These are phyloP conservation scores for Tauraco erythrolophus DNA, from an alignment of 2,113 vertebrate genomes.

Conservation along the genomic window DNA sequence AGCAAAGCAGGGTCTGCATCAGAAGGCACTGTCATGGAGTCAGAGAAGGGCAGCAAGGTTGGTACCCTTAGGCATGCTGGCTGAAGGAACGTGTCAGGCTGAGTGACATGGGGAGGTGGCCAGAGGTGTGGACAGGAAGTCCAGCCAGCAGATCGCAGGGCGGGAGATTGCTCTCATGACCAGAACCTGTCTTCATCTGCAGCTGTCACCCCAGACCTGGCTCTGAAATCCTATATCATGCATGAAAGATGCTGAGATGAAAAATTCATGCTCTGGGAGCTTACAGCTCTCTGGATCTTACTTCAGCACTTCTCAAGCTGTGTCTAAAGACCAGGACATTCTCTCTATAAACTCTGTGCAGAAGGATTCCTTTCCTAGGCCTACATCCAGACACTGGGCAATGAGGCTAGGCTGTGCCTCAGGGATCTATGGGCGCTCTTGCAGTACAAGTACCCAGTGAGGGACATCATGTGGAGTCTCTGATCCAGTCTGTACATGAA, in stretches of 20 bases:
- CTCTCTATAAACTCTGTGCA: fast-evolving
- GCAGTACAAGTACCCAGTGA: background rate
- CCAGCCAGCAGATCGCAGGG: background rate
- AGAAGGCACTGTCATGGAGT: background rate
- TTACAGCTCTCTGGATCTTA: background rate
- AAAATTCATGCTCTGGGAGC: background rate
- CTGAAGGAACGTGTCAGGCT: background rate
- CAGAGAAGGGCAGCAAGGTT: background rate
- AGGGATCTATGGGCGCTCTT: background rate
- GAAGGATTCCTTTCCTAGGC: background rate
- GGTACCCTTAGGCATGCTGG: background rate
- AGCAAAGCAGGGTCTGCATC: background rate
- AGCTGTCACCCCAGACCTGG: background rate
- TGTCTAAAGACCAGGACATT: background rate
- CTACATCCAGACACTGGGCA: background rate
- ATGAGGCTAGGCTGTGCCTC: fast-evolving
- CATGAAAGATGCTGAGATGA: background rate
- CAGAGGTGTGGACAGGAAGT: background rate
- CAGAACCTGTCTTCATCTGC: background rate
- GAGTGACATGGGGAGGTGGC: background rate
- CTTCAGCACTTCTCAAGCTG: background rate
- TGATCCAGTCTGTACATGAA: background rate
- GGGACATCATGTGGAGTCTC: background rate
- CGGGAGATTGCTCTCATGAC: fast-evolving
- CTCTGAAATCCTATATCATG: background rate